Conservation (phyloP, 2,888 invertebrate genomes). For the Rotaria socialis region DNA sequence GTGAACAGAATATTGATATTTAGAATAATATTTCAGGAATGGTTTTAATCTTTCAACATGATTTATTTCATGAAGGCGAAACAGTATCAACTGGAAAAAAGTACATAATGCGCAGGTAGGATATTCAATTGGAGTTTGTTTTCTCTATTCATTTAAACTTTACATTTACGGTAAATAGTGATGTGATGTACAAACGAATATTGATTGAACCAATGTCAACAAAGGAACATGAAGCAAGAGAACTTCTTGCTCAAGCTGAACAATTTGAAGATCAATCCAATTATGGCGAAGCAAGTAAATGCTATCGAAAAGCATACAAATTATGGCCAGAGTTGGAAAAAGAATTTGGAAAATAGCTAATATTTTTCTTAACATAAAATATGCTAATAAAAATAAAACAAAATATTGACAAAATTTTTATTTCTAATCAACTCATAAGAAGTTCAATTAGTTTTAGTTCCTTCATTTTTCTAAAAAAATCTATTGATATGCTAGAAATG, state of each 20-base stretch:
- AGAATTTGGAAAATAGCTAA: background rate
- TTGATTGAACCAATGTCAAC: background rate
- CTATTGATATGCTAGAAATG: too few relatives aligned
- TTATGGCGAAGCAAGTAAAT: background rate
- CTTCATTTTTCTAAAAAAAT: too few relatives aligned
- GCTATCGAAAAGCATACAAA: conserved; percentile 7
- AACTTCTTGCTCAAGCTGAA: background rate
- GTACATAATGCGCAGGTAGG: background rate
- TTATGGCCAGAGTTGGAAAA: background rate
- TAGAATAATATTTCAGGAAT: background rate
- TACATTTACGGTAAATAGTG: background rate
- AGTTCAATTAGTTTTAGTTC: too few relatives aligned
- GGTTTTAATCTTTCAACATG: conserved; percentile 13
- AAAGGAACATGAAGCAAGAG: background rate
- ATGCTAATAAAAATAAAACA: background rate
- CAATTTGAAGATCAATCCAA: background rate
- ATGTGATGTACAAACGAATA: background rate
- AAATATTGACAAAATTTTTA: too few relatives aligned
- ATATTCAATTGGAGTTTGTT: background rate
- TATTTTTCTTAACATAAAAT: background rate
- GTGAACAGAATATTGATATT: too few relatives aligned
- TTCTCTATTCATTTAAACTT: background rate
- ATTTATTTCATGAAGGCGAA: background rate
- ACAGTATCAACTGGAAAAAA: background rate
- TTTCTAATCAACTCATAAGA: too few relatives aligned